Percentiles rank a stretch among this genome's conserved stretches.
Evolutionary conservation across 2,113 vertebrate genomes (phyloP).

Genomic region (Ellobius talpinus): DNA sequence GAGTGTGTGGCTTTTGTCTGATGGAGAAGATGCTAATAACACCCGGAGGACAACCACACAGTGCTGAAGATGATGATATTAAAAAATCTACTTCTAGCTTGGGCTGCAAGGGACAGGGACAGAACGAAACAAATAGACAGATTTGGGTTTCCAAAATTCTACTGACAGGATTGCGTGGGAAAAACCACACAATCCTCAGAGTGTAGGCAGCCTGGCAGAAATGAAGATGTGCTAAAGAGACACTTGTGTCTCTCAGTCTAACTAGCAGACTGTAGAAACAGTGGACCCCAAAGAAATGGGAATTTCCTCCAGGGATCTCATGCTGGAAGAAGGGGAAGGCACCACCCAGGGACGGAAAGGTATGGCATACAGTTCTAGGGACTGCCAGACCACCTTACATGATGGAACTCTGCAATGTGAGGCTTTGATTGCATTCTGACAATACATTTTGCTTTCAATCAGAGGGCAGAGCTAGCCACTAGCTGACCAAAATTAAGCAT

Average conservation of each 20-base stretch:
- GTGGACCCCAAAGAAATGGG: not conserved
- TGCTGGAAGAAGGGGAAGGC: not conserved
- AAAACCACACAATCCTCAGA: not conserved
- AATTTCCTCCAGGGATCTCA: not conserved
- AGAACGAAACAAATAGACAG: not conserved
- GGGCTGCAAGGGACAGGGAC: not conserved
- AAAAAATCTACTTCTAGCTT: not conserved
- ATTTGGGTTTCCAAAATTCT: not conserved
- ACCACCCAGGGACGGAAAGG: not conserved
- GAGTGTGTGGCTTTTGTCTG: conserved; percentile 1
- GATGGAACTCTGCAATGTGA: not conserved
- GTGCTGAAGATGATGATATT: not conserved
- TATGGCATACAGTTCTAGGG: not conserved
- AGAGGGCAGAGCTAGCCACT: not conserved
- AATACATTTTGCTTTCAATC: not conserved
- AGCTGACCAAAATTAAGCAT: not conserved
- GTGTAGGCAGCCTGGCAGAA: not conserved
- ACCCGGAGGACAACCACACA: not conserved
- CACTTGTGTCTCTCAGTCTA: not conserved
- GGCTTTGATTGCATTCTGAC: not conserved
- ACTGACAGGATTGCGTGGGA: not conserved
- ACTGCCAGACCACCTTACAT: not conserved
- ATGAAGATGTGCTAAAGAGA: not conserved
- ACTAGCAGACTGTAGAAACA: not conserved
- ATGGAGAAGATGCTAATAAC: not conserved